Percentiles rank a stretch among this genome's conserved stretches.
Conservation (phyloP, 2,888 invertebrate genomes). For the Anaspis maculata region DNA sequence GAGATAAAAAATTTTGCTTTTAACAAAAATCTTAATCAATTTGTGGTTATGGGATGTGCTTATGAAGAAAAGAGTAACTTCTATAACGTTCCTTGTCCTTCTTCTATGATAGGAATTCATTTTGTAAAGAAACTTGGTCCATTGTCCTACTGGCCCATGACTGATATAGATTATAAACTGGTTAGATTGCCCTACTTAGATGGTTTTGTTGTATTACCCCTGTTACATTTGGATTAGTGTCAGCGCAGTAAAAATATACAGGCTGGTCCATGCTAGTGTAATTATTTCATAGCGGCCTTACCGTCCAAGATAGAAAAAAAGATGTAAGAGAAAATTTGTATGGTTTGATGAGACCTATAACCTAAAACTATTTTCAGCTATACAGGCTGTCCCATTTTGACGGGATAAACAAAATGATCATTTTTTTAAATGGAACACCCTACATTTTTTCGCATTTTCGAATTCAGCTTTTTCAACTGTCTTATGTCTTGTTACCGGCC, state of each 20-base stretch:
- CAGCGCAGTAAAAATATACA: background rate
- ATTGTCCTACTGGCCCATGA: background rate
- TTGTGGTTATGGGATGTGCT: background rate
- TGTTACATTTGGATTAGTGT: constrained; percentile 3
- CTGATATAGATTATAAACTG: constrained; percentile 1
- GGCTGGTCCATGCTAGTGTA: too few species aligned
- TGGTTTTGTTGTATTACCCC: constrained; percentile 5
- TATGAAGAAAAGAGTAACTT: background rate
- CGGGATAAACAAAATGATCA: too few species aligned
- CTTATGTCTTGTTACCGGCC: background rate
- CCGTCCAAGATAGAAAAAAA: too few species aligned
- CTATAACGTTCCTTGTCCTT: background rate
- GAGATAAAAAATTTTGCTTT: background rate
- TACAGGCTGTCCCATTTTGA: too few species aligned
- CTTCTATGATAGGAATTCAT: background rate
- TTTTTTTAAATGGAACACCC: too few species aligned
- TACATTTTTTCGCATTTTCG: too few species aligned
- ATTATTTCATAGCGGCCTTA: too few species aligned
- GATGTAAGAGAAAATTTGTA: too few species aligned
- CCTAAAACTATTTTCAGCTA: too few species aligned
- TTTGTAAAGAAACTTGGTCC: background rate
- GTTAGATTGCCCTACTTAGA: constrained; percentile 5
- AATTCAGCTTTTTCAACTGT: too few species aligned
- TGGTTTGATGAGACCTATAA: too few species aligned
- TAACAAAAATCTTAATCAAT: background rate